Percentiles rank a stretch among this genome's conserved stretches.
Conservation (phyloP, 2,888 invertebrate genomes). For the Drosophila leonis region DNA sequence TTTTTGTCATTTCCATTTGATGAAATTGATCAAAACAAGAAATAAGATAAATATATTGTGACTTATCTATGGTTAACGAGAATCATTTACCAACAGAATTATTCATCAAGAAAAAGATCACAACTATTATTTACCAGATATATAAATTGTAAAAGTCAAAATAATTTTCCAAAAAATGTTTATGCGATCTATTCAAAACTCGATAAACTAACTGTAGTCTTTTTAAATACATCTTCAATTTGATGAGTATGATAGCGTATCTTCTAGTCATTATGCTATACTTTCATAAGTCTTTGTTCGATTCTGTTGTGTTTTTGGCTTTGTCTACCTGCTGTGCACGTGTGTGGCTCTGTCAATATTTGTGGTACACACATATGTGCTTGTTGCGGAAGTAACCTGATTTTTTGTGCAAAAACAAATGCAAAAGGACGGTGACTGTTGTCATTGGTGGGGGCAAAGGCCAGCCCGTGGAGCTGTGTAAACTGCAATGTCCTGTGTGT, state of each 20-base stretch:
- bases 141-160: no score
- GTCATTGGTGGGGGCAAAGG: slow-evolving; percentile 7
- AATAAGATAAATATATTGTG: no score
- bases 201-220: no score
- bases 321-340: slow-evolving; percentile 78
- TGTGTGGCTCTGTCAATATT: slow-evolving; percentile 72
- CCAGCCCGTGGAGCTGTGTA: slow-evolving; percentile 59
- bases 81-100: no score
- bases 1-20: no score
- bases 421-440: slow-evolving; percentile 12
- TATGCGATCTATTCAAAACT: not conserved
- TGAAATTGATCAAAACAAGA: no score
- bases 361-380: slow-evolving; percentile 43
- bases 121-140: no score
- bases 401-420: slow-evolving; percentile 67
- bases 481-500: slow-evolving; percentile 61
- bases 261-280: not conserved
- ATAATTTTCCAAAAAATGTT: no score
- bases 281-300: not conserved
- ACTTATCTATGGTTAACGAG: no score
- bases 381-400: slow-evolving; percentile 74
- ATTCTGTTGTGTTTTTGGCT: slow-evolving; percentile 23
- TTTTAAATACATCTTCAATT: not conserved
- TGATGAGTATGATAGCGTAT: slow-evolving; percentile 20
- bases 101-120: no score